Evolutionary conservation across 2,797 vertebrate species (phyloP), one percentile per base, ranked within the genome.

Genomic region (Poliocrania exsul): DNA sequence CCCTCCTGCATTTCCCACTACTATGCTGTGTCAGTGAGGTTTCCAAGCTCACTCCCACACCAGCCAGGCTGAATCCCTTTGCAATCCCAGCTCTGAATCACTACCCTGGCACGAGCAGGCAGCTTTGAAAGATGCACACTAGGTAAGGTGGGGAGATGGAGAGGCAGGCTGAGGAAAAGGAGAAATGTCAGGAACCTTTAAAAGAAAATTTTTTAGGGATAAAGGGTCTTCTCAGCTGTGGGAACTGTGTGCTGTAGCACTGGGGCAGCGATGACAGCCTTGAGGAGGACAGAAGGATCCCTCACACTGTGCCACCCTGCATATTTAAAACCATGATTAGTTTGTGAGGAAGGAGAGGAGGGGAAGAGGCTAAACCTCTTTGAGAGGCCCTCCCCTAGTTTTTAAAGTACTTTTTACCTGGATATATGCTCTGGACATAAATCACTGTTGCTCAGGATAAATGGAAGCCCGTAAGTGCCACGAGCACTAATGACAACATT

Each of bases 371-470:
- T 90, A 51, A 95, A 92, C 50, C 85, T 88, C 82, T 92, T 47
- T 28, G 60, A 73, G 49, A 90, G 15, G 23, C 28, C n/a, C 44
- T 79, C 65, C 33, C 25, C 11, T 33, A 50, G 81, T 64, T 90
- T 91, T 88, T 80, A 69, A 79, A 96, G 83, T 75, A 83, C 85
- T 90, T 84, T 94, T 85, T 96, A 93, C 89, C 90, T 93, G 96
- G 96, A 96, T 84, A 44, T 65, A 46, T 57, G 69, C 89, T 88
- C 88, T 1, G 9, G 91, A 81, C 91, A 96, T 98, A 97, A 97
- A 97, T 98, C 97, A 97, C 90, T 96, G 89, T 95, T 96, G 66
- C 78, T 94, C 64, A 93, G 96, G 94, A 97, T 98, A 97, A 98
- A 97, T 97, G 95, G 92, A 81, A 92, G 92, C 86, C 94, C 62